phyloP scores from a whole-genome alignment of 2,113 vertebrate species.

The Puma concolor region DNA sequence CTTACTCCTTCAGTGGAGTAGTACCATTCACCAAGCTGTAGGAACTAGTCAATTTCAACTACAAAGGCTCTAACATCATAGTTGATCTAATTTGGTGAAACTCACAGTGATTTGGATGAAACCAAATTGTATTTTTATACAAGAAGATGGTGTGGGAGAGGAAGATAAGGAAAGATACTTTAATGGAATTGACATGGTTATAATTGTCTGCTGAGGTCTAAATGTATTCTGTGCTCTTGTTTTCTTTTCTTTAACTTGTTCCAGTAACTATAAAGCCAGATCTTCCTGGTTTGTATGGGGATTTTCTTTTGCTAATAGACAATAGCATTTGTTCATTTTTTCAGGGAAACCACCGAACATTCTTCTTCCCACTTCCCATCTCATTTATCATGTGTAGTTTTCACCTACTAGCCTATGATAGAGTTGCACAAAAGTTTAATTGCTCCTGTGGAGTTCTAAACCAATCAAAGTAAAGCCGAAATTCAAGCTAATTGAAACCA shows the following conservation, averaged over 20 bases:
- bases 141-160: neutral
- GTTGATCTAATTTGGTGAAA: neutral
- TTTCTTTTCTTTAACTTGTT: slow-evolving; percentile 15
- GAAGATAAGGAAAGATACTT: neutral
- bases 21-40: neutral
- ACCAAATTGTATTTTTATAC: neutral
- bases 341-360: neutral
- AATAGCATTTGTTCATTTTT: slow-evolving; percentile 34
- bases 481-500: slow-evolving; percentile 78
- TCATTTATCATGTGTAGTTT: slow-evolving; percentile 34
- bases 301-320: slow-evolving; percentile 50
- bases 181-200: neutral
- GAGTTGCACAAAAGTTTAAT: slow-evolving; percentile 51
- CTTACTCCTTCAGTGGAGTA: neutral
- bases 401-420: neutral
- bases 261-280: neutral
- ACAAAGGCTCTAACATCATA: neutral
- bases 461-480: slow-evolving; percentile 66
- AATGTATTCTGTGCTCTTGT: neutral
- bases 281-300: neutral
- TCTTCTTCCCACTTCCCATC: neutral
- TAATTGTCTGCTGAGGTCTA: neutral
- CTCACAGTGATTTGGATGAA: slow-evolving; percentile 17
- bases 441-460: slow-evolving; percentile 38
- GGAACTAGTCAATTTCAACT: neutral